Percentiles rank a stretch among this genome's conserved stretches.
Evolutionary conservation across 2,797 vertebrate genomes (phyloP).

Genomic region (Sarcophilus harrisii): DNA sequence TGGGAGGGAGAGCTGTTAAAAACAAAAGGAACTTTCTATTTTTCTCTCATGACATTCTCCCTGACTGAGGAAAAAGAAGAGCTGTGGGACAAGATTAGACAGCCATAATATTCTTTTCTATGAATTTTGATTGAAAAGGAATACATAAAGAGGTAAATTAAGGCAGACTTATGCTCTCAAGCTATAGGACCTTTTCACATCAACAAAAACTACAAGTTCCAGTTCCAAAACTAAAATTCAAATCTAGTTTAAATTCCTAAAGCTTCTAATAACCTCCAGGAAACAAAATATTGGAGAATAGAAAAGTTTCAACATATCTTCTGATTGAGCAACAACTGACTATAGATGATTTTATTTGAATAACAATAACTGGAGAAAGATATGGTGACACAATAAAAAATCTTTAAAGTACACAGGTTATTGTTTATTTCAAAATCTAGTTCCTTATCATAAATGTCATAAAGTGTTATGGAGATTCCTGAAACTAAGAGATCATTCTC

Average conservation of each 20-base stretch:
- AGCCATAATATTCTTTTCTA: background rate
- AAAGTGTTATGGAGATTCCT: background rate
- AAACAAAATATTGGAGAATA: background rate
- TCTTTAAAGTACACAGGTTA: slow-evolving; percentile 26
- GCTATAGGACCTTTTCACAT: background rate
- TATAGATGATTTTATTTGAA: slow-evolving; percentile 11
- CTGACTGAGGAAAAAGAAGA: background rate
- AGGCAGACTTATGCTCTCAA: background rate
- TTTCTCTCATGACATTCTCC: background rate
- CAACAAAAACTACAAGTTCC: background rate
- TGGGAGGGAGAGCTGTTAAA: slow-evolving; percentile 17
- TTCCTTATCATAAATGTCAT: slow-evolving; percentile 46
- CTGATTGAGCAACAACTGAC: background rate
- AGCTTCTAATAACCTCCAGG: slow-evolving; percentile 13
- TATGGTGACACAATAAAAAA: background rate
- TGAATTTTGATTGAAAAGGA: background rate
- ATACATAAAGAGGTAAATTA: background rate
- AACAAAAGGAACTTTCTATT: slow-evolving; percentile 1
- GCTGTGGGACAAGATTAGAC: background rate
- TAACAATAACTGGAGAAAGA: background rate
- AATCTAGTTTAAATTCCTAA: background rate
- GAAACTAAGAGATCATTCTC: background rate
- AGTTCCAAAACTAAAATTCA: background rate
- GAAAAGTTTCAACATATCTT: background rate
- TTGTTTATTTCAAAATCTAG: slow-evolving; percentile 16